Conservation (phyloP, 2,888 invertebrate genomes). For the Amphimallon solstitiale region DNA sequence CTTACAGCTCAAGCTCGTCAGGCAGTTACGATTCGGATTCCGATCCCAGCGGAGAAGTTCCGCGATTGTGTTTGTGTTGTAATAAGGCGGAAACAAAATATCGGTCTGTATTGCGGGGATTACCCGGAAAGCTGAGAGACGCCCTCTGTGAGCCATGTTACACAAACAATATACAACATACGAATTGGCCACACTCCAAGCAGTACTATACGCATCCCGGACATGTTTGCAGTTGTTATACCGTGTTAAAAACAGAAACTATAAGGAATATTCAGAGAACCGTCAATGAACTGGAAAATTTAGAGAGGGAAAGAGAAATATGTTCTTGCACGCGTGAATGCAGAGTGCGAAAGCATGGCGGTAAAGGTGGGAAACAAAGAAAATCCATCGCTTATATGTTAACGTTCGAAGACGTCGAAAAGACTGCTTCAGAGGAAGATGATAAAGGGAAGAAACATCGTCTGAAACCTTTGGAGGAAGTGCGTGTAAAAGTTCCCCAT, state of each 20-base stretch:
- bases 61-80: slow-evolving; percentile 36
- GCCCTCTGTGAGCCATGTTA: slow-evolving; percentile 47
- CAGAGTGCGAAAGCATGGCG: slow-evolving; percentile 14
- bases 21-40: slow-evolving; percentile 13
- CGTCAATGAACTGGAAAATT: slow-evolving; percentile 62
- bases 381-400: slow-evolving; percentile 45
- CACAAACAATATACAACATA: slow-evolving; percentile 37
- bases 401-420: slow-evolving; percentile 48
- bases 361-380: slow-evolving; percentile 14
- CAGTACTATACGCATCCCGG: slow-evolving; percentile 43
- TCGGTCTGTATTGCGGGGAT: slow-evolving; percentile 15
- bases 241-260: slow-evolving; percentile 35
- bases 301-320: slow-evolving; percentile 48
- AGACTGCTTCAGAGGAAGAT: slow-evolving; percentile 43
- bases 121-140: slow-evolving; percentile 18
- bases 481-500: slow-evolving; percentile 1
- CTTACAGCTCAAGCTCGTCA: slow-evolving; percentile 5
- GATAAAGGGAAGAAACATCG: neutral
- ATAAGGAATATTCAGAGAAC: slow-evolving; percentile 41
- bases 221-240: slow-evolving; percentile 46
- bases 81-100: slow-evolving; percentile 28
- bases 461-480: neutral
- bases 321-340: slow-evolving; percentile 45
- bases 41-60: slow-evolving; percentile 4
- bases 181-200: slow-evolving; percentile 25